Percentiles rank a stretch among this genome's conserved stretches.
phyloP scores from a whole-genome alignment of 2,888 invertebrate genomes.

The Rhagophthalmus giganteus region DNA sequence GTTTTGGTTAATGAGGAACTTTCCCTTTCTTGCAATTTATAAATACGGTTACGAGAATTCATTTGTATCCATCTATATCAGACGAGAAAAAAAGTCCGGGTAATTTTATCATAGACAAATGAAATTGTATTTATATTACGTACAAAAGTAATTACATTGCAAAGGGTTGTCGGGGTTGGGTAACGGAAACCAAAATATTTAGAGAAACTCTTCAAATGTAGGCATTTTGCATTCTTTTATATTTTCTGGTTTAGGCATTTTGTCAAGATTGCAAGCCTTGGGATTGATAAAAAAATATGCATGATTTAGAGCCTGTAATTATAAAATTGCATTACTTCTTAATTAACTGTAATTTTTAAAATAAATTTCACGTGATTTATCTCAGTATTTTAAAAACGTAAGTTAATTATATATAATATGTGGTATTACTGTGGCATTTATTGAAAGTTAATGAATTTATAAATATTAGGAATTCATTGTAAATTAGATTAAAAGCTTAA shows the following conservation, averaged over 20 bases:
- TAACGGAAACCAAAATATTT: constrained; percentile 34
- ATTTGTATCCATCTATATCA: constrained; percentile 58
- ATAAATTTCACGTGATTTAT: too few relatives aligned
- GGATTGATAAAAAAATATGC: constrained; percentile 73
- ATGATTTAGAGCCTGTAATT: constrained; percentile 71
- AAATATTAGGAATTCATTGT: too few relatives aligned
- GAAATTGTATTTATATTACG: too few relatives aligned
- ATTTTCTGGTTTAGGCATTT: constrained; percentile 68
- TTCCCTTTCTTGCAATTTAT: constrained; percentile 71
- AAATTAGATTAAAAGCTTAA: too few relatives aligned
- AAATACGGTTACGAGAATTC: constrained; percentile 66
- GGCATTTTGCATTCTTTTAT: constrained; percentile 37
- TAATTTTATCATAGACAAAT: not conserved
- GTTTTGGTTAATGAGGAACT: constrained; percentile 66
- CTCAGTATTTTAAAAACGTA: too few relatives aligned
- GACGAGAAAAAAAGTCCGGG: constrained; percentile 2
- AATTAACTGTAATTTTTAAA: not conserved
- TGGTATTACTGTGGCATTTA: too few relatives aligned
- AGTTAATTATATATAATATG: too few relatives aligned
- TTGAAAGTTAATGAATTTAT: too few relatives aligned
- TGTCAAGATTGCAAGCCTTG: constrained; percentile 63
- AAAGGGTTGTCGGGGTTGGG: too few relatives aligned
- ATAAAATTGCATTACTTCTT: not conserved
- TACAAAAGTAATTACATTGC: too few relatives aligned
- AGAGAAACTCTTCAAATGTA: constrained; percentile 44